Conservation (phyloP, 2,797 vertebrate genomes). For the Zenarchopterus dispar region DNA sequence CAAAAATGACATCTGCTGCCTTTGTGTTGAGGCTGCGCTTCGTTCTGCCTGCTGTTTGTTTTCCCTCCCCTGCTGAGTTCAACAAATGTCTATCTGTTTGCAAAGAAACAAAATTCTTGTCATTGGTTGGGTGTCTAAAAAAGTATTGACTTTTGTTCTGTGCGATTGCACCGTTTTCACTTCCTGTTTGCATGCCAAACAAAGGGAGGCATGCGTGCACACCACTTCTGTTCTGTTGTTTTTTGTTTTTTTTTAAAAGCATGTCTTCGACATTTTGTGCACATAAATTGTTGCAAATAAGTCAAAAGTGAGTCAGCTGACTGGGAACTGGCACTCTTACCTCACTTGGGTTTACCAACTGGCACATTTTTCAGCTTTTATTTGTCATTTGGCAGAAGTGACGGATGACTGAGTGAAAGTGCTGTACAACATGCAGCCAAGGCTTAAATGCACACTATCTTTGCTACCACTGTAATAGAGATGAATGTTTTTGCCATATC, state of each 20-base stretch:
- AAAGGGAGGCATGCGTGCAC: constrained; percentile 18
- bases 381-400: background rate
- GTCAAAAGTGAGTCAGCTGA: constrained; percentile 13
- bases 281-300: constrained; percentile 31
- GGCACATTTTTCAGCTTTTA: constrained; percentile 7
- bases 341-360: constrained; percentile 11
- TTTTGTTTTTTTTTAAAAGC: constrained; percentile 4
- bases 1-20: constrained; percentile 67
- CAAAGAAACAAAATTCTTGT: constrained; percentile 38
- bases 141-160: constrained; percentile 45
- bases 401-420: too few relatives aligned
- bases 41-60: constrained; percentile 53
- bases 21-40: constrained; percentile 59
- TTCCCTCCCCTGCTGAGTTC: constrained; percentile 40
- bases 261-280: constrained; percentile 32
- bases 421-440: too few relatives aligned
- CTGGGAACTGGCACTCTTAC: constrained; percentile 3
- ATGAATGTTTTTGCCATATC: too few relatives aligned
- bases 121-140: constrained; percentile 15
- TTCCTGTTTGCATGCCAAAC: constrained; percentile 66
- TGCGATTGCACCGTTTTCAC: constrained; percentile 58
- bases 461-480: too few relatives aligned
- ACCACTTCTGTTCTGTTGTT: constrained; percentile 31
- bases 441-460: too few relatives aligned
- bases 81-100: constrained; percentile 29